phyloP scores from a whole-genome alignment of 92 coral and sea anemone genomes.

The Palythoa heliodiscus region DNA sequence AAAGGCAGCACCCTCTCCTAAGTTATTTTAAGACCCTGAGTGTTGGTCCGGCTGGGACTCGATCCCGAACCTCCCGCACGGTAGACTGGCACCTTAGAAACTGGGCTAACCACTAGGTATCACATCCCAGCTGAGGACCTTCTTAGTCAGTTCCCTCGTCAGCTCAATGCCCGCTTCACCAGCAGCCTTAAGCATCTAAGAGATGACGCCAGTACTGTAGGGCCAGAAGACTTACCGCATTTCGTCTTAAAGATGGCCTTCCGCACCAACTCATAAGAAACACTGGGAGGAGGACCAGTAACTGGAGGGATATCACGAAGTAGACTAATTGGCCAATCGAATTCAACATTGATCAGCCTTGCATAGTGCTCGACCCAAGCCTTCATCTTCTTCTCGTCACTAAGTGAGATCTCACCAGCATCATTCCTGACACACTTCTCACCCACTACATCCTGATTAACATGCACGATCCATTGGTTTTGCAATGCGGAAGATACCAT shows the following conservation, averaged over 20 bases:
- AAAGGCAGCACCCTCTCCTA: no score
- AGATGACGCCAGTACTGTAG: constrained; percentile 3
- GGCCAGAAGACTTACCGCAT: background rate
- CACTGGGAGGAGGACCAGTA: background rate
- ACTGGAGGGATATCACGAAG: background rate
- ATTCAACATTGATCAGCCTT: constrained; percentile 2
- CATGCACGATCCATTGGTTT: constrained; percentile 1
- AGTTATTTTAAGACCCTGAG: no score
- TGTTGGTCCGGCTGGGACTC: no score
- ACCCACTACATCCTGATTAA: background rate
- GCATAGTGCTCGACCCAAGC: background rate
- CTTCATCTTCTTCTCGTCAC: constrained; percentile 24
- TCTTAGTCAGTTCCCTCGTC: background rate
- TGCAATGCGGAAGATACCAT: background rate
- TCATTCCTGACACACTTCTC: constrained; percentile 4
- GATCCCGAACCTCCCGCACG: no score
- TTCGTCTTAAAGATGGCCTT: background rate
- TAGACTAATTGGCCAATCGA: background rate
- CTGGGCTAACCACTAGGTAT: constrained; percentile 4
- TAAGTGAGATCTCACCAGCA: constrained; percentile 2
- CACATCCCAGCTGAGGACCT: background rate
- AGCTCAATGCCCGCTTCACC: background rate
- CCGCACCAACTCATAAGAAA: background rate
- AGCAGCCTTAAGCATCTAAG: background rate
- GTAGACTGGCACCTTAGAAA: no score